These are phyloP conservation scores for Chlorospingus flavigularis DNA, from an alignment of 2,797 vertebrate genomes.

Conservation along the genomic window DNA sequence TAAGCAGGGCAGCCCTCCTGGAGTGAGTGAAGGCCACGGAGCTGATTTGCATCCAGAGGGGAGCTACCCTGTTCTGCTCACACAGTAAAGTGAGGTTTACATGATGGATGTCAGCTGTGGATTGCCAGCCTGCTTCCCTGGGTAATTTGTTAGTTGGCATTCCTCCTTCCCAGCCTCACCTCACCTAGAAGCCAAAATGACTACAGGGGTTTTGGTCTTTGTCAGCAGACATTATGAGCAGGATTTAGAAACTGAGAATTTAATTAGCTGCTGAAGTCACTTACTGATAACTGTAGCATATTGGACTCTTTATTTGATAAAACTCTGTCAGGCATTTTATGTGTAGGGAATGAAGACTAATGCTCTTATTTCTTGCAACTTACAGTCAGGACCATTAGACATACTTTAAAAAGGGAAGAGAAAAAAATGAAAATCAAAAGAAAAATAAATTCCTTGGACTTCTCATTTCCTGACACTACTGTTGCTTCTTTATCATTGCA, in stretches of 20 bases:
- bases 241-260: constrained; percentile 59
- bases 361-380: constrained; percentile 23
- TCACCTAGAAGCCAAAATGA: constrained; percentile 21
- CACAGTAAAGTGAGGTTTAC: neutral
- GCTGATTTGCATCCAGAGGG: neutral
- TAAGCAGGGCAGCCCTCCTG: neutral
- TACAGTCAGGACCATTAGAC: constrained; percentile 1
- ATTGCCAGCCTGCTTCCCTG: neutral
- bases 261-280: constrained; percentile 66
- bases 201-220: constrained; percentile 35
- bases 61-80: neutral
- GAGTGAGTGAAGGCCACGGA: neutral
- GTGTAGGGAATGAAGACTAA: constrained; percentile 53
- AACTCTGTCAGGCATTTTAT: constrained; percentile 52
- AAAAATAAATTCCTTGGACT: neutral
- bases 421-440: neutral
- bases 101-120: neutral
- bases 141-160: neutral
- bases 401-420: neutral
- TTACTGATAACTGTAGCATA: constrained; percentile 61
- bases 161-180: neutral
- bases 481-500: neutral
- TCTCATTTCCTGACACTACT: neutral
- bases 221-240: constrained; percentile 44
- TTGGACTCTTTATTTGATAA: constrained; percentile 66